These are phyloP conservation scores for Choloepus didactylus DNA, from an alignment of 2,797 vertebrate genomes.

Conservation along the genomic window DNA sequence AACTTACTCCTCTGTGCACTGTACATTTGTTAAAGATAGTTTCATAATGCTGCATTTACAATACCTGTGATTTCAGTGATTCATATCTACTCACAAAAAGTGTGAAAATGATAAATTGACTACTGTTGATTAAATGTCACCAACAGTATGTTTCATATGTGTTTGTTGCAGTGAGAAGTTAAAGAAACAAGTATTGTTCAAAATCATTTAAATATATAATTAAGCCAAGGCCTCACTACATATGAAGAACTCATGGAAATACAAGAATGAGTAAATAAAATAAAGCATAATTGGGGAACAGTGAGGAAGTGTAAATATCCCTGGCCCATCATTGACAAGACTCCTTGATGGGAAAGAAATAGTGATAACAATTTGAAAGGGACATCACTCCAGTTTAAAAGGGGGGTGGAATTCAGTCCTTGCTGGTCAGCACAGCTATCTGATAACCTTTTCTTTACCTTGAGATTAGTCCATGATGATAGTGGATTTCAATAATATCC, in stretches of 20 bases:
- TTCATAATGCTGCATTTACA: constrained; percentile 88
- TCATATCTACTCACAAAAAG: constrained; percentile 91
- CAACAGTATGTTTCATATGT: constrained; percentile 88
- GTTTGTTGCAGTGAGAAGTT: constrained; percentile 88
- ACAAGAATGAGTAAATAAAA: constrained; percentile 56
- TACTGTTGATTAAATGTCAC: constrained; percentile 91
- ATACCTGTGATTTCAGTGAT: constrained; percentile 92
- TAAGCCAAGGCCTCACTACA: constrained; percentile 84
- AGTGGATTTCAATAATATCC: constrained; percentile 36
- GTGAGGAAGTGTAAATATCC: constrained; percentile 4
- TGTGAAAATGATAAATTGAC: constrained; percentile 92
- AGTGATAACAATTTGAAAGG: constrained; percentile 28
- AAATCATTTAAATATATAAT: constrained; percentile 91
- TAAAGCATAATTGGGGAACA: accelerated
- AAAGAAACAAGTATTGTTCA: constrained; percentile 88
- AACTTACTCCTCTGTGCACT: constrained; percentile 91
- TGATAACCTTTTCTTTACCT: constrained; percentile 74
- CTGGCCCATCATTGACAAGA: not conserved
- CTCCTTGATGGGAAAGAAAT: constrained; percentile 53
- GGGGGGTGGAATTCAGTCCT: constrained; percentile 23
- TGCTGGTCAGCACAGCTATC: constrained; percentile 70
- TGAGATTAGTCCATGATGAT: constrained; percentile 76
- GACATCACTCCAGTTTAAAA: not conserved
- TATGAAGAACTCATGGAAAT: constrained; percentile 73
- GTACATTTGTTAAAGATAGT: constrained; percentile 91